Evolutionary conservation across 1,140 invertebrate genomes (phyloP), one percentile per base, ranked within the genome.

Genomic region (Holcopasites calliopsidis): DNA sequence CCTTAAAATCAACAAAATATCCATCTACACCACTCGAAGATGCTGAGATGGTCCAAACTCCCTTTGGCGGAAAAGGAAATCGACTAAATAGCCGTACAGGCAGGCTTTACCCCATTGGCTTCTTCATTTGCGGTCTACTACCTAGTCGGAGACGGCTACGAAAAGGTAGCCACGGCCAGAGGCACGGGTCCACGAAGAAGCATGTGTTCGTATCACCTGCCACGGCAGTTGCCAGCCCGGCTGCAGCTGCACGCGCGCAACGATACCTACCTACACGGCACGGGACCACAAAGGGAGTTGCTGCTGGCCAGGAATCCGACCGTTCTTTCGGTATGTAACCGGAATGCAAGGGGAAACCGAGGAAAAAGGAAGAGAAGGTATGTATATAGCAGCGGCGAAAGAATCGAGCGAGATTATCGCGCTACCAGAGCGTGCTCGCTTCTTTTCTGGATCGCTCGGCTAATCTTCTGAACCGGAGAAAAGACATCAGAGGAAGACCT

Each of bases 201-300:
- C 79, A 81, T 81, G 79, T 81, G 77, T 81, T 81, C 44, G 77
- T 81, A 81, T 81, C 79, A 81, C 79, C 79, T 81, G 79, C 64
- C 54, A n/a, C 47, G 4, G 62, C 73, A 50, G 57, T 76, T 66
- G 57, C 77, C 65, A 75, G 72, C 44, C 31, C 23, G 35, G 64
- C 76, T 81, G 79, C 79, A 82, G 79, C 79, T 82, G 79, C 79
- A 77, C 47, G 52, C 57, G 66, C 28, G 31, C 44, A 73, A 80
- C 60, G 65, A 38, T 55, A 74, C 40, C 64, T 49, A 73, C 58
- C 18, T 4, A 16, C 58, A 79, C 60, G 74, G 74, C 76, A 65
- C 70, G 52, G 11, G 61, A 40, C 44, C n/a, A n/a, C n/a, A n/a
- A n/a, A n/a, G n/a, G n/a, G n/a, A n/a, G n/a, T n/a, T n/a, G n/a